Evolutionary conservation across 2,797 vertebrate species (phyloP).

Genomic region (Spizella passerina): DNA sequence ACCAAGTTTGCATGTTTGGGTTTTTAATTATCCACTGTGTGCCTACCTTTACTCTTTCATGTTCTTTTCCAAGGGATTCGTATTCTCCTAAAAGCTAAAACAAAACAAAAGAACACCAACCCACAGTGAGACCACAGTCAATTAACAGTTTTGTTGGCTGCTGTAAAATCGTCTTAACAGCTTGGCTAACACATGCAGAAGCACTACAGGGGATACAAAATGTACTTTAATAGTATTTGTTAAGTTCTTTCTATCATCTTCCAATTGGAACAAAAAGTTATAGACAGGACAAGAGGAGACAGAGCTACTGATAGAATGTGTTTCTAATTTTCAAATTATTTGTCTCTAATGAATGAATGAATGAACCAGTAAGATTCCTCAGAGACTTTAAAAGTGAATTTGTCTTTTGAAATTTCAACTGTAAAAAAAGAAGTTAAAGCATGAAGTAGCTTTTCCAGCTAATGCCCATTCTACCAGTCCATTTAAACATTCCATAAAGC

Average conservation of each 20-base stretch:
- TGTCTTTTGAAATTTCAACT: not conserved
- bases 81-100: conserved; percentile 90
- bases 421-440: not conserved
- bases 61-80: conserved; percentile 87
- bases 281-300: not conserved
- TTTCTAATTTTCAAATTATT: not conserved
- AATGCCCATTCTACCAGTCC: not conserved
- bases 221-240: not conserved
- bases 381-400: not conserved
- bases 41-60: conserved; percentile 88
- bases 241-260: not conserved
- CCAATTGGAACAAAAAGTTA: not conserved
- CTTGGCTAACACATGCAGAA: not conserved
- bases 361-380: not conserved
- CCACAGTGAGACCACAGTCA: not conserved
- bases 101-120: not conserved
- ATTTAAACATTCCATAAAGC: not conserved
- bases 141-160: not conserved
- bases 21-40: not conserved
- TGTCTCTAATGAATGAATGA: not conserved
- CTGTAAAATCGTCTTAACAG: not conserved
- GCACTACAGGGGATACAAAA: not conserved
- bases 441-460: not conserved
- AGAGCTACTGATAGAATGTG: not conserved
- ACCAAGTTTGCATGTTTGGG: not conserved